Evolutionary conservation across 2,113 vertebrate species (phyloP), one percentile per base, ranked within the genome.

Genomic region (Aramus guarauna): DNA sequence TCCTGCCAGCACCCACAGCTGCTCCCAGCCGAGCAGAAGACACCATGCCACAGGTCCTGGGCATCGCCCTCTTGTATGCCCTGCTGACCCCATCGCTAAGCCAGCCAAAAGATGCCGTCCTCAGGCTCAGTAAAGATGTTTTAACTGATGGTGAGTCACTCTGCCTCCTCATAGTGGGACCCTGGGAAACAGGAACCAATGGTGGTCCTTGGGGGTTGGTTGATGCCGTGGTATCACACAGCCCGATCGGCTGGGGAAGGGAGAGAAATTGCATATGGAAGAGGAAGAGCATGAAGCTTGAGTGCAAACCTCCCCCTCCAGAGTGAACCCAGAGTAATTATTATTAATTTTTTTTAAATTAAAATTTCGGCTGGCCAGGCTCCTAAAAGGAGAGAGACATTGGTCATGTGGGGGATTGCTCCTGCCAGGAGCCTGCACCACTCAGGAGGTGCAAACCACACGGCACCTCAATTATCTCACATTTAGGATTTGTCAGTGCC

Each of bases 131-230:
- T 5, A 82, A 97, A 82, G 79, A 77, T 0, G 78, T 96, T 39
- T 41, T 98, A 72, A 92, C 95, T 2, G 72, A 95, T 3, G 97
- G 97, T 98, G 86, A 95, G 97, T 92, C 16, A 12, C 34, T 19
- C 7, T 34, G 47, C 11, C 21, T 30, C 41, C 23, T 56, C 4
- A 0, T 3, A 17, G 43, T 0, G 15, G n/a, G 48, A 47, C 17
- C 16, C 39, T 26, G 43, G 56, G 43, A 27, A 3, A 18, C 2
- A 12, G 47, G 18, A 66, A 9, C 8, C 22, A 20, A 0, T 0
- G 0, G 15, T 19, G 18, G 3, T 11, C 45, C 18, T 12, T 36
- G 36, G 48, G n/a, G 39, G 39, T 14, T 14, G 23, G 16, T 12
- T 20, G 30, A 18, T 4, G 4, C 4, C 2, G 4, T 34, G 17